Evolutionary conservation across 2,888 invertebrate genomes (phyloP).

Genomic region (Lordiphosa andalusiaca): DNA sequence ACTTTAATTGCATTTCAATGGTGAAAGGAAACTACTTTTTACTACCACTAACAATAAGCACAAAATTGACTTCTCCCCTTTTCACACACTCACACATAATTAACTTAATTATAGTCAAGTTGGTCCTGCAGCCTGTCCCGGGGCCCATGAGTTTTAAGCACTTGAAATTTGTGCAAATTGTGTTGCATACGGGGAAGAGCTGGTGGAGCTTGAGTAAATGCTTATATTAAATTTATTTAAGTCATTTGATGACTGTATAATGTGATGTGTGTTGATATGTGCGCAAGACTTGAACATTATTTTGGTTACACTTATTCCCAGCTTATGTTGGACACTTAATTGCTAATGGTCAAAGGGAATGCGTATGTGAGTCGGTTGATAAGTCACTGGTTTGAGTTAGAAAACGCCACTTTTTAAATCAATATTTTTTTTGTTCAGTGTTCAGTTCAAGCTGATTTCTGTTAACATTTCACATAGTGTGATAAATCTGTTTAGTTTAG

Average conservation of each 20-base stretch:
- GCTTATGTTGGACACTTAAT: slow-evolving; percentile 28
- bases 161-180: slow-evolving; percentile 3
- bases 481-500: too few relatives aligned
- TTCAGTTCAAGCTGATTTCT: too few relatives aligned
- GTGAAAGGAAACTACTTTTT: slow-evolving; percentile 27
- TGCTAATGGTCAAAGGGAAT: neutral
- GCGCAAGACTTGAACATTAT: neutral
- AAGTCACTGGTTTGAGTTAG: too few relatives aligned
- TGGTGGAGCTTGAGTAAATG: slow-evolving; percentile 20
- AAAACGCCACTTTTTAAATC: too few relatives aligned
- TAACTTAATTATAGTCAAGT: slow-evolving; percentile 28
- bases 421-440: too few relatives aligned
- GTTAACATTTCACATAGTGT: too few relatives aligned
- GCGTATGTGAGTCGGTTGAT: too few relatives aligned
- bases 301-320: neutral
- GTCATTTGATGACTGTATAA: slow-evolving; percentile 26
- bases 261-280: slow-evolving; percentile 18
- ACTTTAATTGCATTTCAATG: slow-evolving; percentile 65
- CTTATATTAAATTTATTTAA: slow-evolving; percentile 24
- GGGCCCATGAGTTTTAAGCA: slow-evolving; percentile 7
- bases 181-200: slow-evolving; percentile 16
- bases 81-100: slow-evolving; percentile 8
- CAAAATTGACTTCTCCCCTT: slow-evolving; percentile 10
- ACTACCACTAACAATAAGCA: slow-evolving; percentile 2
- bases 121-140: slow-evolving; percentile 8